Evolutionary conservation across 2,113 vertebrate genomes (phyloP).

Genomic region (Poecilia latipinna): DNA sequence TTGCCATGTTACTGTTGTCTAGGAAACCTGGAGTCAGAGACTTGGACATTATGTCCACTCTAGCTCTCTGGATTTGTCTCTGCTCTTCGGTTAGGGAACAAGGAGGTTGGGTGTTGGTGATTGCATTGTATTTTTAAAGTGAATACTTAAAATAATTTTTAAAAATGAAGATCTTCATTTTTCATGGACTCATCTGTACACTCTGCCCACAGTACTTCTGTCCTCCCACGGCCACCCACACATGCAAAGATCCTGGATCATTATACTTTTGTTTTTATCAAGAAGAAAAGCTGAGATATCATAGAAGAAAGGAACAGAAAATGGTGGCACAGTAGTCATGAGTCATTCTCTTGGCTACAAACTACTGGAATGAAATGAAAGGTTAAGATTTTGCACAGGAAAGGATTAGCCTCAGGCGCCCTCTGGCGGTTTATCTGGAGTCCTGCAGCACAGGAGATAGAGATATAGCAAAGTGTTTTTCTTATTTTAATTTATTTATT

Average conservation of each 20-base stretch:
- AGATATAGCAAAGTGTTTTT: too few relatives aligned
- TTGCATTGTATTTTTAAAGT: conserved; percentile 2
- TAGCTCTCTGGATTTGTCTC: conserved; percentile 14
- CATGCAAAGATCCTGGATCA: conserved; percentile 45
- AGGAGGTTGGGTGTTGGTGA: background rate
- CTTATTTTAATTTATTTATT: too few relatives aligned
- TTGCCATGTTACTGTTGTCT: conserved; percentile 81
- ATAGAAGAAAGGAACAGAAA: conserved; percentile 44
- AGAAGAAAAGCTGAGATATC: conserved; percentile 39
- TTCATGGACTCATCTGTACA: conserved; percentile 48
- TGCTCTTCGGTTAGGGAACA: background rate
- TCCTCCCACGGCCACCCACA: conserved; percentile 72
- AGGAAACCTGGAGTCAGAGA: conserved; percentile 68
- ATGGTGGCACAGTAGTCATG: conserved; percentile 58
- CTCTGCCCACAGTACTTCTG: conserved; percentile 52
- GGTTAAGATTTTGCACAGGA: conserved; percentile 15
- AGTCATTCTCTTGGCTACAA: conserved; percentile 69
- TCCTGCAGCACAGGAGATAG: conserved; percentile 3
- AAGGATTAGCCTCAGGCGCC: conserved; percentile 22
- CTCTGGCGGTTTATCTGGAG: conserved; percentile 38
- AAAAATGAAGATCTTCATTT: conserved; percentile 34
- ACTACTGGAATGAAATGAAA: conserved; percentile 55
- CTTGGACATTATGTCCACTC: conserved; percentile 44
- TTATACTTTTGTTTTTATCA: conserved; percentile 57
- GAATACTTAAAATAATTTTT: conserved; percentile 5